Evolutionary conservation across 2,797 vertebrate species (phyloP).

Genomic region (Acanthiza pusilla): DNA sequence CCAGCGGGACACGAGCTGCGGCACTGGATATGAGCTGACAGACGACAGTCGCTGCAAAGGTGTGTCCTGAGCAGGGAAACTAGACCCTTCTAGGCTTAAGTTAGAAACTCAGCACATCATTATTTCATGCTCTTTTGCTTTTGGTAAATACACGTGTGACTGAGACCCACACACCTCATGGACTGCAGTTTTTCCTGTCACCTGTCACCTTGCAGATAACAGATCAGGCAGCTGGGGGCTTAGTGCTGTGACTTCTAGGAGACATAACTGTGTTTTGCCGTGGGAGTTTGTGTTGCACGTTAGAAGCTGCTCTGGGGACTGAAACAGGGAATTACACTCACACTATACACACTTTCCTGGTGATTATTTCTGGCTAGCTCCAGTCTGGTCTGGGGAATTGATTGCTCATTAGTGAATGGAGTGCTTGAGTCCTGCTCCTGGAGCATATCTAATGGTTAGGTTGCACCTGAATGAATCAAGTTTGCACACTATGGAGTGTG

Average conservation of each 20-base stretch:
- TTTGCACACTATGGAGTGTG: not conserved
- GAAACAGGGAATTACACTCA: not conserved
- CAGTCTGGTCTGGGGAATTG: not conserved
- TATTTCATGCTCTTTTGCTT: not conserved
- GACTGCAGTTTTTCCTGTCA: not conserved
- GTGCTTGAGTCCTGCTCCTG: not conserved
- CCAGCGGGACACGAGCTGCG: constrained; percentile 93
- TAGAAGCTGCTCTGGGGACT: not conserved
- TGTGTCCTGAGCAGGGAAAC: not conserved
- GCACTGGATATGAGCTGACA: constrained; percentile 94
- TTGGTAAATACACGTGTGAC: accelerated
- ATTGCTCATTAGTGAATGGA: not conserved
- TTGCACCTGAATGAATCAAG: not conserved
- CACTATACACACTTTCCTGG: not conserved
- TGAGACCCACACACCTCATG: not conserved
- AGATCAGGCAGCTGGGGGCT: not conserved
- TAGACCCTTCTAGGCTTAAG: not conserved
- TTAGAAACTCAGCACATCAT: not conserved
- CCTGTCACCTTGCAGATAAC: not conserved
- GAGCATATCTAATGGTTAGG: not conserved
- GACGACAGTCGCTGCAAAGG: constrained; percentile 93
- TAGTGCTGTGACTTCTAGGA: not conserved
- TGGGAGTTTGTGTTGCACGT: not conserved
- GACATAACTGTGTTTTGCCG: not conserved
- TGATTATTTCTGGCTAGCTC: not conserved